Evolutionary conservation across 2,113 vertebrate species (phyloP), one percentile per base, ranked within the genome.

Genomic region (Oncorhynchus keta): DNA sequence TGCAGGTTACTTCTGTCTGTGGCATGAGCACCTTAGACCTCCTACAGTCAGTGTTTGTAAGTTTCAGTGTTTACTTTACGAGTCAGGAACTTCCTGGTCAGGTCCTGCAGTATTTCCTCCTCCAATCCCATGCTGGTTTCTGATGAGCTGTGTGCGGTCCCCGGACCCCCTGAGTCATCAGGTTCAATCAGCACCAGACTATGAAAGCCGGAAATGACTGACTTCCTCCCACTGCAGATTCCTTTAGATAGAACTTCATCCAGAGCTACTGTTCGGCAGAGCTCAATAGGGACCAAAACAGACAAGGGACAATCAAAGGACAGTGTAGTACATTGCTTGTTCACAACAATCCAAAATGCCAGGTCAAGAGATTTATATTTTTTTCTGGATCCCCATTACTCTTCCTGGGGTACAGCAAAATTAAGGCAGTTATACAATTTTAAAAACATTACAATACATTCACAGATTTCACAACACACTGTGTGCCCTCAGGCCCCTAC

Each of bases 151-250:
- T 77, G 70, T 74, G 30, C 28, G 65, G 18, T 89, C 82, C 77
- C 73, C 77, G 84, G 81, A 83, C 68, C 22, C 30, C 68, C 84
- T 74, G 70, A 89, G 86, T 87, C 88, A 88, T 59, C 76, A 32
- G 39, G 82, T 78, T 90, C 79, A 86, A 79, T 86, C 84, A 89
- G 51, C 76, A 88, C 24, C 11, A 76, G 79, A 68, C 78, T 79
- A 80, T 82, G 18, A 78, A 80, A 80, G 79, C 77, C 90, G 89
- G 89, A 93, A 92, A 89, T 87, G 66, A 84, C 68, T 30, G 20
- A 85, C 73, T 88, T 89, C 87, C 84, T 84, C 57, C 76, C 18
- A 59, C 73, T 13, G 69, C 62, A 85, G 76, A 77, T 84, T 78
- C 75, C 82, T 84, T 72, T 30, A 72, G 77, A 86, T 87, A 86